Conservation (phyloP, 2,888 invertebrate species). For the Euphydryas editha region DNA sequence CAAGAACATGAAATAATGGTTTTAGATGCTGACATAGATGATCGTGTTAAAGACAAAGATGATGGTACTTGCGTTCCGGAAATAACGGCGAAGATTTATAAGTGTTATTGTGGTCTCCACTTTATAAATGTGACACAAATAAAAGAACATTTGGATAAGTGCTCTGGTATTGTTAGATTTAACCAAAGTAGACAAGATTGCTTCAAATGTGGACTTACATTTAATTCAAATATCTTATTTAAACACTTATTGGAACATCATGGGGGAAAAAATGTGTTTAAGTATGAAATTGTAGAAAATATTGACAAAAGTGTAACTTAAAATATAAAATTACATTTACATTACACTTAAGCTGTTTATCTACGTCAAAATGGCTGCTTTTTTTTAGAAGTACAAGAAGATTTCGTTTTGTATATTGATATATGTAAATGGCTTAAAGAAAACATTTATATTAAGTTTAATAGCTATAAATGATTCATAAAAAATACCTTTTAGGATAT, state of each 20-base stretch:
- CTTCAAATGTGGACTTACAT: slow-evolving; percentile 63
- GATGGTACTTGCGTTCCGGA: slow-evolving; percentile 22
- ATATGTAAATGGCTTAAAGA: too few relatives aligned
- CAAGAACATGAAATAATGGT: neutral
- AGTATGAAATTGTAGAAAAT: slow-evolving; percentile 52
- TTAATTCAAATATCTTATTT: slow-evolving; percentile 63
- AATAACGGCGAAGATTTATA: slow-evolving; percentile 54
- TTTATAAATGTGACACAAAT: slow-evolving; percentile 56
- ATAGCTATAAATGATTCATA: too few relatives aligned
- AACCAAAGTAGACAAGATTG: slow-evolving; percentile 55
- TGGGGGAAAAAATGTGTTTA: slow-evolving; percentile 55
- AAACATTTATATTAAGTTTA: too few relatives aligned
- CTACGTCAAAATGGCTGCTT: too few relatives aligned
- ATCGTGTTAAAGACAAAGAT: slow-evolving; percentile 14
- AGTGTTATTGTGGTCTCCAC: slow-evolving; percentile 65
- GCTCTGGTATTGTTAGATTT: slow-evolving; percentile 34
- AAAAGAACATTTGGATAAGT: slow-evolving; percentile 50
- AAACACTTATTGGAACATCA: slow-evolving; percentile 65
- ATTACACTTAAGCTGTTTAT: too few relatives aligned
- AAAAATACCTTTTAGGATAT: too few relatives aligned
- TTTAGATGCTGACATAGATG: neutral
- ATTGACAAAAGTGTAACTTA: neutral
- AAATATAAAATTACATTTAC: too few relatives aligned
- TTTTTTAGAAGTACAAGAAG: too few relatives aligned
- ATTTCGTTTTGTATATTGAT: too few relatives aligned